Evolutionary conservation across 1,140 invertebrate species (phyloP).

Genomic region (Temnothorax nylanderi): DNA sequence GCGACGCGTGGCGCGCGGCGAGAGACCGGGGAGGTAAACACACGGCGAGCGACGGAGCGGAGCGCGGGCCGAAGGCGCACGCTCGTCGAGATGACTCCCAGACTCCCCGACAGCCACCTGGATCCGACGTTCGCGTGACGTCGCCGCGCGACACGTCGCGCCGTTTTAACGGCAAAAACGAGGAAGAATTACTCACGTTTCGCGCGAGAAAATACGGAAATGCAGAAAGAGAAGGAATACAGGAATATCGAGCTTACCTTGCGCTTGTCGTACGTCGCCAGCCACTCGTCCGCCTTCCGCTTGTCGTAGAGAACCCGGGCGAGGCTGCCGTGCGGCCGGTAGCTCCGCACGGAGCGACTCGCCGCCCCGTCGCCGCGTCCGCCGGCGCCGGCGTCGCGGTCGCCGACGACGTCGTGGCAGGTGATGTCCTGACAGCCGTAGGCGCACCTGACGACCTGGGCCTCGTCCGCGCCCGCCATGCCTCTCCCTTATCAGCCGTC

Average conservation of each 20-base stretch:
- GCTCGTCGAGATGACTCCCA: background rate
- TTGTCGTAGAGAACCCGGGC: constrained; percentile 90
- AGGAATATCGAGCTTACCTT: constrained; percentile 79
- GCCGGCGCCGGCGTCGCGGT: constrained; percentile 5
- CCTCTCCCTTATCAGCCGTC: constrained; percentile 31
- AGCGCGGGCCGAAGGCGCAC: background rate
- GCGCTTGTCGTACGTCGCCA: constrained; percentile 88
- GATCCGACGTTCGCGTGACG: background rate
- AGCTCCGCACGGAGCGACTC: constrained; percentile 70
- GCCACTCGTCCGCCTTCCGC: constrained; percentile 88
- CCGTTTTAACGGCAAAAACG: background rate
- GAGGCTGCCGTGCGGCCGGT: constrained; percentile 88
- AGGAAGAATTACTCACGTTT: no score
- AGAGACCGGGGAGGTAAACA: constrained; percentile 9
- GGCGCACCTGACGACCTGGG: constrained; percentile 67
- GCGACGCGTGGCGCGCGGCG: constrained; percentile 32
- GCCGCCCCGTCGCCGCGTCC: constrained; percentile 36
- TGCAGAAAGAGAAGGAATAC: no score
- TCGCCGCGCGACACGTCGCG: background rate
- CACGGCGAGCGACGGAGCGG: background rate
- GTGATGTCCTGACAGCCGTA: constrained; percentile 51
- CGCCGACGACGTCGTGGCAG: constrained; percentile 57
- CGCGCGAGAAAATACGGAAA: background rate
- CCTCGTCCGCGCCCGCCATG: constrained; percentile 60
- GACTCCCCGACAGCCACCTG: no score